Evolutionary conservation across 1,140 invertebrate species (phyloP).

Genomic region (Caenorhabditis briggsae): DNA sequence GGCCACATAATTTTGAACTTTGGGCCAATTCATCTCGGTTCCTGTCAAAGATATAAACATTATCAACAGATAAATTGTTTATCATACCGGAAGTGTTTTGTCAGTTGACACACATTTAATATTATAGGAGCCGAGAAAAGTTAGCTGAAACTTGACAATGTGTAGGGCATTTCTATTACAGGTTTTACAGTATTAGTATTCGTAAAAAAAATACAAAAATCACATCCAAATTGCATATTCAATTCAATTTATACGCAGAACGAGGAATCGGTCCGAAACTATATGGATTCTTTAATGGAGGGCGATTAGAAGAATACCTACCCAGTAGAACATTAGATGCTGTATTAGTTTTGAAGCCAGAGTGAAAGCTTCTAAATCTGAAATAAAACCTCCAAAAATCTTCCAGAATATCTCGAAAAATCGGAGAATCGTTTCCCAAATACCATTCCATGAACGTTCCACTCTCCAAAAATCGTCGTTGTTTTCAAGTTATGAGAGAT

Average conservation of each 20-base stretch:
- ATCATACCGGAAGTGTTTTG: no score
- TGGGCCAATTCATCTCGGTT: no score
- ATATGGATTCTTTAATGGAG: background rate
- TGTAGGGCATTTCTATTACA: no score
- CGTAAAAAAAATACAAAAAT: no score
- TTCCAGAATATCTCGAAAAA: background rate
- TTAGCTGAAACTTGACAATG: no score
- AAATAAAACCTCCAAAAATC: background rate
- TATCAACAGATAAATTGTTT: no score
- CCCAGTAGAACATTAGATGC: background rate
- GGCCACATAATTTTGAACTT: no score
- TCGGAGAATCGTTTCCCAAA: background rate
- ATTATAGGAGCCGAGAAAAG: no score
- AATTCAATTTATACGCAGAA: background rate
- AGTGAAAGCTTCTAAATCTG: background rate
- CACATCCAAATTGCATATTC: no score
- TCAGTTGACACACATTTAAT: no score
- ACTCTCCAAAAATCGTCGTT: constrained; percentile 3
- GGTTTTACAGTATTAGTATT: no score
- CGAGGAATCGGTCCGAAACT: background rate
- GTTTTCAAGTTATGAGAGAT: constrained; percentile 11
- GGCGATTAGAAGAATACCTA: background rate
- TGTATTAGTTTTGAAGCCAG: background rate
- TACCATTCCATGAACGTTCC: background rate
- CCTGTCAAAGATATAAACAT: no score